Base-by-base conservation (phyloP, 2,888 invertebrate genomes). In the Notodonta dromedarius region DNA sequence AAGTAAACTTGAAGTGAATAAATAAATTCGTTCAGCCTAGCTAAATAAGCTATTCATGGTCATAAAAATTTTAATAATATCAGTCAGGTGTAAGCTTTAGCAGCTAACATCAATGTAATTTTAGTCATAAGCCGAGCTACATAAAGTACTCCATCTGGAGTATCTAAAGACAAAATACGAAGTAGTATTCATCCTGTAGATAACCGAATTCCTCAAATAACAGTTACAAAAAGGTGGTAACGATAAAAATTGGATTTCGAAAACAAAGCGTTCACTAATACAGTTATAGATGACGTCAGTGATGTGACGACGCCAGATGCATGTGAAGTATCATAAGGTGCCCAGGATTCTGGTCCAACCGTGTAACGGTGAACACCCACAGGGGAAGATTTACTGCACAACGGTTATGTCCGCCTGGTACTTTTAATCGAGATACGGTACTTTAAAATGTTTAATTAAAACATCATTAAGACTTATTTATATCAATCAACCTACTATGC, bases 201-300 rank as follows among this genome's bases (percentile, higher is more conserved):
- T 9, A 9, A 40, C 40, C 5, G 9, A 40, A 40, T 9, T 44
- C 5, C 12, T 44, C 44, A 9, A 44, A 2, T 12, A 5, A 44
- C 44, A 12, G 44, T 12, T 12, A 12, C 13, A 44, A 12, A 44
- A 44, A 4, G 5, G 4, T 24, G 24, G 24, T 24, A 24, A 24
- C 12, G 14, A 55, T 55, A 6, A 14, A 56, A 16, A 24, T 24
- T 44, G 56, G 56, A 24, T 24, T 44, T 56, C 24, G 40, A 40
- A 5, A 6, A 35, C 39, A 56, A 44, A 56, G 56, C 53, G 52
- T 60, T 53, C 53, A 46, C 46, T 39, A 52, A 46, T 57, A 75
- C 75, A 67, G 77, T 76, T 76, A 76, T 53, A 53, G 50, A 69
- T 76, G 75, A 75, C 68, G 68, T 75, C 75, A 76, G 46, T 50